Base-by-base conservation (phyloP, 2,888 invertebrate genomes). In the Chalcosyrphus nemorum region DNA sequence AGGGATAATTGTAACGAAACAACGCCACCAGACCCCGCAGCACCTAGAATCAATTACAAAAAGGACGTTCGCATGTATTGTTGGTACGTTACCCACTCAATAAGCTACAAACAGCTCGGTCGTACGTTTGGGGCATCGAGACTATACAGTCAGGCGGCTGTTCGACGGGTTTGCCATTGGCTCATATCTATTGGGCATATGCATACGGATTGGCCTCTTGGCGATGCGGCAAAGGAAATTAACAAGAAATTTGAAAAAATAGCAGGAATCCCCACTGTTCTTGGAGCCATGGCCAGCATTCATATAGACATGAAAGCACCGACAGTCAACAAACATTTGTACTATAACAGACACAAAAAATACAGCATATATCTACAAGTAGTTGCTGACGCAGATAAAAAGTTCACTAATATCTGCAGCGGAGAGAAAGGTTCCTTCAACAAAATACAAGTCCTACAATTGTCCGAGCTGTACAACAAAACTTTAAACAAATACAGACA, bases 341-440 rank as follows among this genome's bases (percentile, higher is more conserved):
- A 87, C 29, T 86, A 74, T 9, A 87, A 87, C 43, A 41, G 86
- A 32, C 84, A 87, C 52, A 47, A 82, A 1, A 54, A 61, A 3
- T 86, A 86, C 45, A 87, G 85, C 21, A 66, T 88, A 9, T 50
- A 86, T 4, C 29, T 89, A 24, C 88, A 88, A 77, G 88, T 72
- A 27, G 87, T 88, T 21, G 87, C 87, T 7, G 87, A 87, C 81
- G 81, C 80, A 2, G 72, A 87, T 17, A 88, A 87, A 59, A 86
- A 63, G 82, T 65, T 75, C 7, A 65, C 86, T 6, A 87, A 87
- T 61, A 71, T 88, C 4, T 87, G 75, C 57, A 87, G 87, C 41
- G 88, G 88, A 15, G 87, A 88, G 43, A 86, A 88, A 11, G 88
- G 88, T 7, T 81, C 87, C n/a, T n/a, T 1, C 81, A 88, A 7